Evolutionary conservation across 2,797 vertebrate species (phyloP).

Genomic region (Lutjanus argentimaculatus): DNA sequence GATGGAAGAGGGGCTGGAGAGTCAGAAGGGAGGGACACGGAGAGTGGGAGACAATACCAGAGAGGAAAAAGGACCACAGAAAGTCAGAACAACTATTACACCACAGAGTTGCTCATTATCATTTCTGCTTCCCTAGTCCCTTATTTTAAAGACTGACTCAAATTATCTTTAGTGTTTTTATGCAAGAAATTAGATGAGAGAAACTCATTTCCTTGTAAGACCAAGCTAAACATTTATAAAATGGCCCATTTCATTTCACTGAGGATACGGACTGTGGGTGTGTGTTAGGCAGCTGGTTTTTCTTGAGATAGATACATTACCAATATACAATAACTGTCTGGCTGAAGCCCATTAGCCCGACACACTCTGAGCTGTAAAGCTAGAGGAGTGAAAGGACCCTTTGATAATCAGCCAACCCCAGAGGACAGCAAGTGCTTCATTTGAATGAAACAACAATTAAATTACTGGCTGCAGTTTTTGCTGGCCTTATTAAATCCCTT

Average conservation of each 20-base stretch:
- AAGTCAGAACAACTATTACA: constrained; percentile 53
- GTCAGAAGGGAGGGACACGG: constrained; percentile 23
- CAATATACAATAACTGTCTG: constrained; percentile 65
- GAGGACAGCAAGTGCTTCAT: constrained; percentile 74
- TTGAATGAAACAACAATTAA: constrained; percentile 83
- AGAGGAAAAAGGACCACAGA: constrained; percentile 19
- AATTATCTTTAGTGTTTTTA: constrained; percentile 59
- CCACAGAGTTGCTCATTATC: constrained; percentile 34
- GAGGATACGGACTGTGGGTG: constrained; percentile 17
- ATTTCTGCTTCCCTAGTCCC: constrained; percentile 37
- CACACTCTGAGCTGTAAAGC: constrained; percentile 59
- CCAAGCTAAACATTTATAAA: constrained; percentile 64
- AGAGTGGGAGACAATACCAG: constrained; percentile 34
- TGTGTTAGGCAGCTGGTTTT: constrained; percentile 40
- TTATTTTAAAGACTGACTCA: constrained; percentile 49
- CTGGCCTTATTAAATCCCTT: constrained; percentile 71
- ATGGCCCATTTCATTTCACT: constrained; percentile 60
- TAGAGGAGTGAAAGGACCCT: constrained; percentile 61
- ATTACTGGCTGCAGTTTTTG: constrained; percentile 71
- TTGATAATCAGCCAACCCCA: constrained; percentile 74
- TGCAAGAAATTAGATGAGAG: constrained; percentile 53
- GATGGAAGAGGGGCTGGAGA: constrained; percentile 42
- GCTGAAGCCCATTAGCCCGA: constrained; percentile 67
- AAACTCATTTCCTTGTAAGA: constrained; percentile 57
- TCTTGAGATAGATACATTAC: constrained; percentile 62